Percentiles rank a stretch among this genome's conserved stretches.
These are phyloP conservation scores for Neuroterus valhalla DNA, from an alignment of 1,140 invertebrate genomes.

Conservation along the genomic window DNA sequence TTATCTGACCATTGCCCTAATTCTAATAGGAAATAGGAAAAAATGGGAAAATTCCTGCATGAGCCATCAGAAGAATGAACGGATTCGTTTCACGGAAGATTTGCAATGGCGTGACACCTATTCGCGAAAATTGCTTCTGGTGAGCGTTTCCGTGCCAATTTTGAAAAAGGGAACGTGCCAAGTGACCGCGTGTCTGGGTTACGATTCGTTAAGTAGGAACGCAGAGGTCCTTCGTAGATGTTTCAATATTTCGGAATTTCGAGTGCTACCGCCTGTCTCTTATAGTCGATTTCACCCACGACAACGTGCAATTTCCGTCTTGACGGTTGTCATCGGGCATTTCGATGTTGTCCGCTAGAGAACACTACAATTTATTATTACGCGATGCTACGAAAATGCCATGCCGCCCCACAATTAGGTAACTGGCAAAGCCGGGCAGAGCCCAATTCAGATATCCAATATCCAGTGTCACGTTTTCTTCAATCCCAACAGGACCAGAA, in stretches of 20 bases:
- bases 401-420: constrained; percentile 7
- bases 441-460: constrained; percentile 16
- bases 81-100: constrained; percentile 31
- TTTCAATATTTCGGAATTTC: not conserved
- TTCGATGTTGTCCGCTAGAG: not conserved
- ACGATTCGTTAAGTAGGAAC: constrained; percentile 57
- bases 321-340: constrained; percentile 22
- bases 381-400: constrained; percentile 24
- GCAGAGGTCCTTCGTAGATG: constrained; percentile 35
- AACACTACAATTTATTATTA: constrained; percentile 25
- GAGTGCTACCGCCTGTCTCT: not conserved
- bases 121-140: constrained; percentile 42
- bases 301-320: constrained; percentile 1
- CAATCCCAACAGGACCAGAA: constrained; percentile 10
- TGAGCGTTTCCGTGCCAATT: constrained; percentile 56
- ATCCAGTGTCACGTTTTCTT: constrained; percentile 6
- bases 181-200: constrained; percentile 49
- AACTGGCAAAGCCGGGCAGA: not conserved
- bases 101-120: constrained; percentile 22
- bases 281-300: constrained; percentile 28
- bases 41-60: no score
- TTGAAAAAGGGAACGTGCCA: constrained; percentile 57
- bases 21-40: no score
- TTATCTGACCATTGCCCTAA: no score
- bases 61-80: constrained; percentile 18